These are phyloP conservation scores for Platyura marginata DNA, from an alignment of 1,140 invertebrate species.

Conservation along the genomic window DNA sequence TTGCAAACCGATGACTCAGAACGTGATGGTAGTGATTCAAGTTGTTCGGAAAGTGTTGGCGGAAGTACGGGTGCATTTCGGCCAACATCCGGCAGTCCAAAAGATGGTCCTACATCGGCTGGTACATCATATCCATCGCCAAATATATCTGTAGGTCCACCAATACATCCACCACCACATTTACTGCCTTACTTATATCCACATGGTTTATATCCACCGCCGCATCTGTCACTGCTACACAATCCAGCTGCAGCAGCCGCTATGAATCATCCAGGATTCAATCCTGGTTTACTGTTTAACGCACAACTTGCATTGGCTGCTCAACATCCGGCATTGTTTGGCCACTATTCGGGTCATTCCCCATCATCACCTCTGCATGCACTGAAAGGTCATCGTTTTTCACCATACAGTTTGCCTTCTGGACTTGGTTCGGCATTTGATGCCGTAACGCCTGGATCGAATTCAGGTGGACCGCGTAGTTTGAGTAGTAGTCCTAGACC, in stretches of 20 bases:
- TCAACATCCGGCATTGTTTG: conserved; percentile 57
- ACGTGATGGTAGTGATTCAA: conserved; percentile 40
- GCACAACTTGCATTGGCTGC: conserved; percentile 61
- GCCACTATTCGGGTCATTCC: conserved; percentile 39
- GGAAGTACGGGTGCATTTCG: conserved; percentile 34
- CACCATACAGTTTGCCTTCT: conserved; percentile 63
- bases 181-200: conserved; percentile 76
- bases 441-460: conserved; percentile 53
- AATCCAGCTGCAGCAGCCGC: conserved; percentile 32
- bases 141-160: conserved; percentile 72
- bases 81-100: conserved; percentile 31
- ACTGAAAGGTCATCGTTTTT: conserved; percentile 39
- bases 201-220: conserved; percentile 65
- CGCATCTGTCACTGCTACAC: conserved; percentile 38
- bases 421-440: conserved; percentile 60
- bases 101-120: conserved; percentile 29
- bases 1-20: conserved; percentile 37
- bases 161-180: conserved; percentile 63
- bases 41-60: conserved; percentile 38
- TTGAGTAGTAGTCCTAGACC: conserved; percentile 45
- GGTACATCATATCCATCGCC: conserved; percentile 51
- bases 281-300: conserved; percentile 62
- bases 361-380: conserved; percentile 33
- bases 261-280: conserved; percentile 33
- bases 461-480: conserved; percentile 32